Conservation (phyloP, 2,888 invertebrate genomes). For the Amorpha juglandis region DNA sequence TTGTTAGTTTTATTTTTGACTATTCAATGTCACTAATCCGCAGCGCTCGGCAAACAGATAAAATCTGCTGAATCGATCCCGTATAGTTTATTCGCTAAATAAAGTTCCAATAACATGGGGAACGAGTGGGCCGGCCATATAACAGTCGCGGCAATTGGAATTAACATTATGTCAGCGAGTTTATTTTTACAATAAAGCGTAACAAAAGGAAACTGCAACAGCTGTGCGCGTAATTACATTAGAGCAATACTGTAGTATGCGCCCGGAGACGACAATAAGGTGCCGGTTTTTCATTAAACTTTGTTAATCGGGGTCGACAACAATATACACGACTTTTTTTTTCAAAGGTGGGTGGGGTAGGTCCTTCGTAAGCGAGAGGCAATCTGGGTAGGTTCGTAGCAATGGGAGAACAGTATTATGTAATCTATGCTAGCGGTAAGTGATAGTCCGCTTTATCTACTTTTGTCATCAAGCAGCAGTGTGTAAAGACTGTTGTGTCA, state of each 20-base stretch:
- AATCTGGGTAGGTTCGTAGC: too few species aligned
- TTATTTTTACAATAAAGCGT: conserved; percentile 30
- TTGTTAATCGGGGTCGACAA: conserved; percentile 55
- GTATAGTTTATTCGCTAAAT: not conserved
- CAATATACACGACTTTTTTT: conserved; percentile 45
- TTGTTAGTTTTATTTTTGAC: too few species aligned
- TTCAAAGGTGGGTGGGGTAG: too few species aligned
- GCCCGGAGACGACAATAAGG: conserved; percentile 53
- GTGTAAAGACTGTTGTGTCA: too few species aligned
- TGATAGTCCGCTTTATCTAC: too few species aligned
- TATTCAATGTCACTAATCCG: too few species aligned
- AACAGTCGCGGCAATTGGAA: conserved; percentile 22
- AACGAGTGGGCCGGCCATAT: not conserved
- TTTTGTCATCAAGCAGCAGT: too few species aligned
- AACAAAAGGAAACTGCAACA: conserved; percentile 48
- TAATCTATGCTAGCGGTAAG: too few species aligned
- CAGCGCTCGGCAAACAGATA: too few species aligned
- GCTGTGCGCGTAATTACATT: conserved; percentile 62
- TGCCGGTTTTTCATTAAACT: conserved; percentile 63
- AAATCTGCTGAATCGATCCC: not conserved
- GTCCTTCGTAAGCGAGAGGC: too few species aligned
- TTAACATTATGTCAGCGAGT: conserved; percentile 17
- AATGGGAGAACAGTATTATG: too few species aligned
- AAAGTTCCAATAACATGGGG: conserved; percentile 8
- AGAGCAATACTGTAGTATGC: conserved; percentile 55